A percentile compares a stretch with the other conserved stretches of the same genome.
Conservation (phyloP, 2,888 invertebrate genomes). For the Oxycera nigricornis region DNA sequence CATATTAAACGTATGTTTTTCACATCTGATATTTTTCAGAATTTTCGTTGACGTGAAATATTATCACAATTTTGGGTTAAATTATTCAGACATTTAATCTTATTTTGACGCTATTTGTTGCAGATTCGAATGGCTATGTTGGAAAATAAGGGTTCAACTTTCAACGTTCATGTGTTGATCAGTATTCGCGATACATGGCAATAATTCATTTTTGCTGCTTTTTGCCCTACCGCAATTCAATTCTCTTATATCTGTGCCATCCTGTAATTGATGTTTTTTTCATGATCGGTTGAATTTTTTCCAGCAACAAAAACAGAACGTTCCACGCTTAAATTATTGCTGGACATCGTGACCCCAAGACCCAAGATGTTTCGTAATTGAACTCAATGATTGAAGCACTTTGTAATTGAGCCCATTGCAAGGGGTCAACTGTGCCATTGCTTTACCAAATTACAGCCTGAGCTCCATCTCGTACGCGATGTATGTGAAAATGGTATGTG, state of each 20-base stretch:
- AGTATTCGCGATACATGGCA: neutral
- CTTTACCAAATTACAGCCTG: constrained; percentile 23
- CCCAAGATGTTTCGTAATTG: constrained; percentile 37
- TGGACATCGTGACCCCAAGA: constrained; percentile 29
- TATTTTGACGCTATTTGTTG: too few relatives aligned
- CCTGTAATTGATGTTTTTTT: neutral
- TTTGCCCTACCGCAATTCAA: neutral
- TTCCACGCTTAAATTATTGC: constrained; percentile 27
- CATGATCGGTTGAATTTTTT: neutral
- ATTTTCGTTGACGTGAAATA: too few relatives aligned
- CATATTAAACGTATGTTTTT: too few relatives aligned
- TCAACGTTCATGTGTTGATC: neutral
- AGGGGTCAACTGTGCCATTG: constrained; percentile 28
- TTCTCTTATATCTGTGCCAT: neutral
- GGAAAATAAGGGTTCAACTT: neutral
- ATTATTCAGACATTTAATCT: too few relatives aligned
- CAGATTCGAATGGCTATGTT: too few relatives aligned
- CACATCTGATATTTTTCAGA: too few relatives aligned
- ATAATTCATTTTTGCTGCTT: neutral
- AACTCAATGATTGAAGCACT: constrained; percentile 35
- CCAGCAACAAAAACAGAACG: neutral
- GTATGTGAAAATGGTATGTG: neutral
- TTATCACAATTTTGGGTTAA: too few relatives aligned
- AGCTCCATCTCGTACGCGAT: neutral
- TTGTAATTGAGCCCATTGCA: constrained; percentile 36